Evolutionary conservation across 2,888 invertebrate genomes (phyloP).

Genomic region (Eupithecia vulgata): DNA sequence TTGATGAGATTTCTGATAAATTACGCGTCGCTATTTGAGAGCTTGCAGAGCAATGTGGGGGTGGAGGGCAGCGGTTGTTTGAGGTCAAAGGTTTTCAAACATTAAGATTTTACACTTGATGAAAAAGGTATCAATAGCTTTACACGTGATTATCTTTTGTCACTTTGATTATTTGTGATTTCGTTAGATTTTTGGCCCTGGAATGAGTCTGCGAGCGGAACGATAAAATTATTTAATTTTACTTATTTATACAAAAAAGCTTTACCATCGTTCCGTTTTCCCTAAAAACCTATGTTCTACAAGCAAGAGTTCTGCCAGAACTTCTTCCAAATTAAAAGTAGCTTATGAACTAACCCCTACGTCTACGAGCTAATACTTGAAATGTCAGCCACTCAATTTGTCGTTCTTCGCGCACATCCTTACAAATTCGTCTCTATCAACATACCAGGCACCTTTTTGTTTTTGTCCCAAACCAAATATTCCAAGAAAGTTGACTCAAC

Average conservation of each 20-base stretch:
- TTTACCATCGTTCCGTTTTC: neutral
- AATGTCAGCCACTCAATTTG: neutral
- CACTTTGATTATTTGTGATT: too few species aligned
- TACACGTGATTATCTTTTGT: too few species aligned
- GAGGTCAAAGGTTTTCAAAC: conserved; percentile 4
- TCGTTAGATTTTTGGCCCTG: too few species aligned
- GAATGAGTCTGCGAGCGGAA: too few species aligned
- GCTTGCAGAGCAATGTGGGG: neutral
- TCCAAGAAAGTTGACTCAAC: conserved; percentile 3
- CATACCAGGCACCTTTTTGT: neutral
- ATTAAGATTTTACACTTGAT: neutral
- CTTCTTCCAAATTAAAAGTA: neutral
- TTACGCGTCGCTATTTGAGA: conserved; percentile 14
- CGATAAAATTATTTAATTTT: neutral
- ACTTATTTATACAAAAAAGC: neutral
- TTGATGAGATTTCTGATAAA: conserved; percentile 39
- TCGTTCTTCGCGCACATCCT: neutral
- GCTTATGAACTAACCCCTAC: neutral
- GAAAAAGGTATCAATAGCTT: neutral
- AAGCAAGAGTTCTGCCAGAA: neutral
- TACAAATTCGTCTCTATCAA: neutral
- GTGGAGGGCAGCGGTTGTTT: neutral
- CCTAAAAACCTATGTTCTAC: neutral
- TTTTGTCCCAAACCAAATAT: neutral
- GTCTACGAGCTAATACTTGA: neutral